A percentile compares a stretch with the other conserved stretches of the same genome.
Evolutionary conservation across 2,113 vertebrate species (phyloP).

Genomic region (Thamnophis sirtalis): DNA sequence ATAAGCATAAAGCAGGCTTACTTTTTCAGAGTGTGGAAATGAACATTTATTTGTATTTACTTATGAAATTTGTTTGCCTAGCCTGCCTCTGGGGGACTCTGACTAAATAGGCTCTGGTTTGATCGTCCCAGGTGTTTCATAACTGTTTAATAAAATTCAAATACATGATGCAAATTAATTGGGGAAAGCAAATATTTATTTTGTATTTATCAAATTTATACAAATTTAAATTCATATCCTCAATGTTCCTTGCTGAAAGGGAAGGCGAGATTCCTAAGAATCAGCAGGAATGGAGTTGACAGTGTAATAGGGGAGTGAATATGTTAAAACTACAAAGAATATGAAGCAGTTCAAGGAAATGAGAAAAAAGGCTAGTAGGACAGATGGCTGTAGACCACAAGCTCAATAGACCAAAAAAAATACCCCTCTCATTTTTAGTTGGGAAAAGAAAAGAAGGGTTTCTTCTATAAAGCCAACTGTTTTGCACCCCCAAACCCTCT

Average conservation of each 20-base stretch:
- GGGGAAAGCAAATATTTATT: neutral
- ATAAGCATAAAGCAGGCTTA: neutral
- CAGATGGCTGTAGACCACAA: neutral
- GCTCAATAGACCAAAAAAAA: neutral
- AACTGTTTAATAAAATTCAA: neutral
- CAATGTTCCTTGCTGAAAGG: neutral
- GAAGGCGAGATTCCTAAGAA: neutral
- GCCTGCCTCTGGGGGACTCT: neutral
- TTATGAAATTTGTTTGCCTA: neutral
- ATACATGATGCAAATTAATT: neutral
- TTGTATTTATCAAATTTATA: neutral
- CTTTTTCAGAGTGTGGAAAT: neutral
- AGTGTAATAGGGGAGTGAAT: neutral
- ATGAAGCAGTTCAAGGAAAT: neutral
- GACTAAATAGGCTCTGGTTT: neutral
- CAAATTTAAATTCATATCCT: neutral
- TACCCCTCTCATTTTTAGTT: neutral
- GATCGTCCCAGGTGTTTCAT: neutral
- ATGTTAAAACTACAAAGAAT: neutral
- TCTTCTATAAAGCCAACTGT: neutral
- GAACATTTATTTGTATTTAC: neutral
- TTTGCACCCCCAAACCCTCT: neutral
- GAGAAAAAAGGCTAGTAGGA: neutral
- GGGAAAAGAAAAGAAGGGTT: neutral
- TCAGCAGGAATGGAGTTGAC: neutral